Conservation (phyloP, 2,797 vertebrate species). For the Premnoplex brunnescens region DNA sequence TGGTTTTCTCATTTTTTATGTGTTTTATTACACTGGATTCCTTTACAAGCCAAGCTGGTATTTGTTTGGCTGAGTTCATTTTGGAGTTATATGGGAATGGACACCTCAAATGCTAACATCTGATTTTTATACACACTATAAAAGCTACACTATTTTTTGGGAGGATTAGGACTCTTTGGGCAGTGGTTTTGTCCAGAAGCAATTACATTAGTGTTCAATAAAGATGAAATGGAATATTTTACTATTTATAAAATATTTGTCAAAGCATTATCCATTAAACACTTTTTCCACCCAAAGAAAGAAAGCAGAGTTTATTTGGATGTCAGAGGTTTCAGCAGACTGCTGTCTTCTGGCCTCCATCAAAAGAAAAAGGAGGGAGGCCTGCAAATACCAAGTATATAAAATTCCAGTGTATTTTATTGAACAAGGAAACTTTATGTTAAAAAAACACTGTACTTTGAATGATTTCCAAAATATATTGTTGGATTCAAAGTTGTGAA, state of each 20-base stretch:
- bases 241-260: not conserved
- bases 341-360: not conserved
- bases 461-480: not conserved
- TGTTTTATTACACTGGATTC: slow-evolving; percentile 43
- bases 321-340: not conserved
- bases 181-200: not conserved
- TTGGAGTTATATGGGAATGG: not conserved
- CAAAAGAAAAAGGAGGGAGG: not conserved
- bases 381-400: not conserved
- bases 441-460: slow-evolving; percentile 17
- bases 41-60: slow-evolving; percentile 40
- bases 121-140: not conserved
- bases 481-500: slow-evolving; percentile 19
- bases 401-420: slow-evolving; percentile 23
- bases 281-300: not conserved
- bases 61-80: slow-evolving; percentile 28
- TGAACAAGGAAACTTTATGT: not conserved
- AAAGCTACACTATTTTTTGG: not conserved
- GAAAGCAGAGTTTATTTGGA: slow-evolving; percentile 7
- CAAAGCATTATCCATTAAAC: not conserved
- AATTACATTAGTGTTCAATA: not conserved
- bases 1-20: slow-evolving; percentile 37
- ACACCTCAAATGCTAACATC: slow-evolving; percentile 1
- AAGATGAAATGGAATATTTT: not conserved
- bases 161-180: not conserved